Conservation (phyloP, 2,888 invertebrate species). For the Caradrina clavipalpis region DNA sequence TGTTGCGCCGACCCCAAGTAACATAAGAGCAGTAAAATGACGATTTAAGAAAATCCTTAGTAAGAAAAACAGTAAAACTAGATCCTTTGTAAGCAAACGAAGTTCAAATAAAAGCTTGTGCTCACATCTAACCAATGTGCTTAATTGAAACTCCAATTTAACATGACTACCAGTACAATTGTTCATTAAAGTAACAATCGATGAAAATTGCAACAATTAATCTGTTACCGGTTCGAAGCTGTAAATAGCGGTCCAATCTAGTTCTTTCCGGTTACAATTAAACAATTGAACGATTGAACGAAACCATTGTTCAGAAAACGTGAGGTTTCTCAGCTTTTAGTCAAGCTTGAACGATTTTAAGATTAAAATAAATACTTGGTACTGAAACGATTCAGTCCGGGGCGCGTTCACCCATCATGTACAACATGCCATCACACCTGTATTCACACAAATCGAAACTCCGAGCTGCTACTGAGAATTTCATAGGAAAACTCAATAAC, state of each 20-base stretch:
- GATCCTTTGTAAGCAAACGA: neutral
- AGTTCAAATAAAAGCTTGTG: neutral
- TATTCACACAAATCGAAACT: too few species aligned
- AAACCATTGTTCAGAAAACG: slow-evolving; percentile 38
- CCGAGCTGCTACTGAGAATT: too few species aligned
- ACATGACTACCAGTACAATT: slow-evolving; percentile 31
- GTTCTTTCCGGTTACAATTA: slow-evolving; percentile 62
- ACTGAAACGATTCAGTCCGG: too few species aligned
- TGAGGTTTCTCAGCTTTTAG: neutral
- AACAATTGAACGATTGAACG: slow-evolving; percentile 60
- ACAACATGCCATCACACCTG: too few species aligned
- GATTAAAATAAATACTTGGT: too few species aligned
- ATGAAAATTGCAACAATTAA: slow-evolving; percentile 67
- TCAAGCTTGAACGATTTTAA: neutral
- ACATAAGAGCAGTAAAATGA: too few species aligned
- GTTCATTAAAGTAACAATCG: slow-evolving; percentile 52
- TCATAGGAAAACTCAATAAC: too few species aligned
- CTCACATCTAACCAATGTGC: neutral
- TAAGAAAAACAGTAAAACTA: neutral
- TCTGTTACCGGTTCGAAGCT: slow-evolving; percentile 56
- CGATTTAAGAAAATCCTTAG: too few species aligned
- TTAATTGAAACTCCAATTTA: slow-evolving; percentile 26
- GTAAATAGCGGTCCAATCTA: slow-evolving; percentile 61
- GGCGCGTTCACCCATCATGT: too few species aligned
- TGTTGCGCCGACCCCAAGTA: too few species aligned